Conservation (phyloP, 2,888 invertebrate species). For the Drosophila sordidula region DNA sequence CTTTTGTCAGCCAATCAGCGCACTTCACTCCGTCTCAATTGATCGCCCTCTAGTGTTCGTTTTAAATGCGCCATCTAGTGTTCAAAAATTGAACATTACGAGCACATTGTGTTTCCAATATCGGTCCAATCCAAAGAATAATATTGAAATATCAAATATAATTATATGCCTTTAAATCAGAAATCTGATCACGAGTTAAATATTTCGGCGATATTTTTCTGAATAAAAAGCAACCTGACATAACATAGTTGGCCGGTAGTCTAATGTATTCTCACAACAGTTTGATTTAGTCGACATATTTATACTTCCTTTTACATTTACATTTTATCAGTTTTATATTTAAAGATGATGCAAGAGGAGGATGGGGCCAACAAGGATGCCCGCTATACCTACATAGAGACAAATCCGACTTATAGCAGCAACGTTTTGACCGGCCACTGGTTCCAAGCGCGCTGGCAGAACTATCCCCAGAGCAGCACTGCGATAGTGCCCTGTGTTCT, state of each 20-base stretch:
- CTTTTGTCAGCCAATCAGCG: not conserved
- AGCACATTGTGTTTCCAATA: too few relatives aligned
- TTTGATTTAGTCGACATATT: not conserved
- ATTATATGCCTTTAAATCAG: too few relatives aligned
- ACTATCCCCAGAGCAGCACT: not conserved
- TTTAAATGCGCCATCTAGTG: not conserved
- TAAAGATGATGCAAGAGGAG: conserved; percentile 3
- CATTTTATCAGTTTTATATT: not conserved
- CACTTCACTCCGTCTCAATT: not conserved
- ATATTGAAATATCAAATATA: too few relatives aligned
- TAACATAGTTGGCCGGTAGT: conserved; percentile 3
- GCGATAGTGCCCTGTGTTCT: conserved; percentile 36
- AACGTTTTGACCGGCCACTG: conserved; percentile 49
- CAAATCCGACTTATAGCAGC: conserved; percentile 41
- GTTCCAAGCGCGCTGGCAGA: conserved; percentile 20
- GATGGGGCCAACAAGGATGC: conserved; percentile 14
- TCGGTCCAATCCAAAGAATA: too few relatives aligned
- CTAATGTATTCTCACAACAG: not conserved
- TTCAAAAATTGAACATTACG: not conserved
- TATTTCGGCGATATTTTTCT: too few relatives aligned
- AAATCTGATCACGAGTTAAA: too few relatives aligned
- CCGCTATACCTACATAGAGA: conserved; percentile 37
- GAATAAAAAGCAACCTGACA: not conserved
- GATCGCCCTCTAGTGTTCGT: conserved; percentile 14
- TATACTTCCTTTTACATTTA: not conserved